Percentiles rank a stretch among this genome's conserved stretches.
Evolutionary conservation across 2,888 invertebrate species (phyloP).

Genomic region (Drosophila ezoana): DNA sequence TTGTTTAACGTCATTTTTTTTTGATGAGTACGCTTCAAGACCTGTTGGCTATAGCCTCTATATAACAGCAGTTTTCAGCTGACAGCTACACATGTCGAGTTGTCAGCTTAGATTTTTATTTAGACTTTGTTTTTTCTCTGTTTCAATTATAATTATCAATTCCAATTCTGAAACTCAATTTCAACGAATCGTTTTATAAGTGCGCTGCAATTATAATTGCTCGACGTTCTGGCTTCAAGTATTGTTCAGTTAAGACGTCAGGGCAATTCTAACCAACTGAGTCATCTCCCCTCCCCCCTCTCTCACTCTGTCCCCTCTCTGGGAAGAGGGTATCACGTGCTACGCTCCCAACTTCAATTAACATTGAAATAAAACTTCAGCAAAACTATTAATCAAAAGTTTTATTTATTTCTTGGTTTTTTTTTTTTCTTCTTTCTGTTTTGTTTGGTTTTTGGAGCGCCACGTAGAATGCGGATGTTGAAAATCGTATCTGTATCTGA

Average conservation of each 20-base stretch:
- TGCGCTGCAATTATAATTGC: slow-evolving; percentile 36
- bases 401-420: slow-evolving; percentile 14
- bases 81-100: slow-evolving; percentile 51
- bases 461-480: slow-evolving; percentile 58
- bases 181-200: slow-evolving; percentile 41
- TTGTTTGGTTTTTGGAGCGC: slow-evolving; percentile 41
- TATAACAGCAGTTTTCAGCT: slow-evolving; percentile 30
- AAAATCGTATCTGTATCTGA: neutral
- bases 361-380: slow-evolving; percentile 56
- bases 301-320: neutral
- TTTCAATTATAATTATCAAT: slow-evolving; percentile 26
- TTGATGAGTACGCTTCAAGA: slow-evolving; percentile 27
- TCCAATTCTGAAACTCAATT: slow-evolving; percentile 35
- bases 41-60: slow-evolving; percentile 6
- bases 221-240: slow-evolving; percentile 13
- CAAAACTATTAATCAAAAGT: slow-evolving; percentile 50
- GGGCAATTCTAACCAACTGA: slow-evolving; percentile 40
- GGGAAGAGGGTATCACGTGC: slow-evolving; percentile 27
- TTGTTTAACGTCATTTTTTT: slow-evolving; percentile 14
- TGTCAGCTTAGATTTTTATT: slow-evolving; percentile 31
- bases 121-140: slow-evolving; percentile 5
- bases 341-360: slow-evolving; percentile 36
- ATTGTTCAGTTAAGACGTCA: slow-evolving; percentile 19
- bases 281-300: slow-evolving; percentile 17
- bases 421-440: slow-evolving; percentile 3